Conservation (phyloP, 2,888 invertebrate genomes). For the Baccha elongata region DNA sequence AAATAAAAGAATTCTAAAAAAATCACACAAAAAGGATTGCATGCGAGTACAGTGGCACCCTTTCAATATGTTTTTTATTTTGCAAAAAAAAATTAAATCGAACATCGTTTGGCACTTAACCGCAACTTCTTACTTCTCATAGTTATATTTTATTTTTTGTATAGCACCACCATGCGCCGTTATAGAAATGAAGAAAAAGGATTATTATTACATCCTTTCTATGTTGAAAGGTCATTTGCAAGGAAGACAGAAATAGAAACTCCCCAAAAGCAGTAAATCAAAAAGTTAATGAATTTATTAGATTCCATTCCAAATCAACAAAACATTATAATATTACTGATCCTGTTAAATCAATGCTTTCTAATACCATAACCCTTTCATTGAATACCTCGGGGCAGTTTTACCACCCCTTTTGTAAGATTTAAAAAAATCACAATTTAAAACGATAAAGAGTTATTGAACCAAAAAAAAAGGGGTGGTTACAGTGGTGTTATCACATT, state of each 20-base stretch:
- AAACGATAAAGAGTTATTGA: slow-evolving; percentile 29
- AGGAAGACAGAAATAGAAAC: slow-evolving; percentile 9
- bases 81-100: slow-evolving; percentile 6
- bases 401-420: slow-evolving; percentile 17
- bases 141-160: slow-evolving; percentile 35
- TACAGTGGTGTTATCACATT: slow-evolving; percentile 55
- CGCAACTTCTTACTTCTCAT: slow-evolving; percentile 52
- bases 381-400: slow-evolving; percentile 28
- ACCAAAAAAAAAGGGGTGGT: slow-evolving; percentile 50
- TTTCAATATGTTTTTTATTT: slow-evolving; percentile 25
- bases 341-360: slow-evolving; percentile 55
- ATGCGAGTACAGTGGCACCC: slow-evolving; percentile 23
- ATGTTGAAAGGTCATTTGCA: slow-evolving; percentile 38
- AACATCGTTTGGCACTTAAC: slow-evolving; percentile 70
- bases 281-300: slow-evolving; percentile 68
- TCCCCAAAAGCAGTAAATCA: slow-evolving; percentile 49
- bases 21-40: slow-evolving; percentile 6
- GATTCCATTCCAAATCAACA: slow-evolving; percentile 42
- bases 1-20: not conserved
- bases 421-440: slow-evolving; percentile 35
- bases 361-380: slow-evolving; percentile 64
- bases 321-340: slow-evolving; percentile 39
- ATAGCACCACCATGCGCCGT: slow-evolving; percentile 11
- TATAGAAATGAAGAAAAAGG: slow-evolving; percentile 6
- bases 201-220: slow-evolving; percentile 8